Evolutionary conservation across 2,888 invertebrate genomes (phyloP).

Genomic region (Stenolophus ochropezus): DNA sequence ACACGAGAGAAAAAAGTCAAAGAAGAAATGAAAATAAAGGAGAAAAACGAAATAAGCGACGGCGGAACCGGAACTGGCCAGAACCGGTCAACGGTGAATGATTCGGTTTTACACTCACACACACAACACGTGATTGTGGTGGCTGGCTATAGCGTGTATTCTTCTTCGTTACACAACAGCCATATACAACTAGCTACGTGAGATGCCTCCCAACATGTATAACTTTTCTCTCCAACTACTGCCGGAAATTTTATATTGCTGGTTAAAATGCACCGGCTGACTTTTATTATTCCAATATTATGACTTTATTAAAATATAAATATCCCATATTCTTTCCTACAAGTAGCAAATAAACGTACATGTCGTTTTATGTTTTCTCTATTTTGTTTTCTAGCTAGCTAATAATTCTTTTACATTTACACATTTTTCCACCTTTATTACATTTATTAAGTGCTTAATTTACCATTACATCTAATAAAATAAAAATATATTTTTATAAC

Average conservation of each 20-base stretch:
- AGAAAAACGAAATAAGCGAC: constrained; percentile 43
- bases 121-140: constrained; percentile 26
- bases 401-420: not conserved
- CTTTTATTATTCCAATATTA: not conserved
- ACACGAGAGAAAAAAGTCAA: constrained; percentile 39
- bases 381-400: not conserved
- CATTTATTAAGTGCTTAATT: no score
- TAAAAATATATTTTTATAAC: no score
- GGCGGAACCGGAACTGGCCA: constrained; percentile 49
- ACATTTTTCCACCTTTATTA: no score
- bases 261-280: constrained; percentile 14
- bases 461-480: no score
- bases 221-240: not conserved
- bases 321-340: not conserved
- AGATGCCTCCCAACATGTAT: constrained; percentile 1
- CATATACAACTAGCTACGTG: constrained; percentile 25
- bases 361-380: not conserved
- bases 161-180: constrained; percentile 37
- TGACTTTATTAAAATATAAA: constrained; percentile 19
- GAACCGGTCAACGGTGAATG: constrained; percentile 56
- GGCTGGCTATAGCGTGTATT: constrained; percentile 16
- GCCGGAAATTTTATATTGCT: constrained; percentile 1
- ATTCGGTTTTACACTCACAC: constrained; percentile 48
- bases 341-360: not conserved
- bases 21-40: constrained; percentile 33